Evolutionary conservation across 2,888 invertebrate species (phyloP), one percentile per base, ranked within the genome.

Genomic region (Drosophila anomalata): DNA sequence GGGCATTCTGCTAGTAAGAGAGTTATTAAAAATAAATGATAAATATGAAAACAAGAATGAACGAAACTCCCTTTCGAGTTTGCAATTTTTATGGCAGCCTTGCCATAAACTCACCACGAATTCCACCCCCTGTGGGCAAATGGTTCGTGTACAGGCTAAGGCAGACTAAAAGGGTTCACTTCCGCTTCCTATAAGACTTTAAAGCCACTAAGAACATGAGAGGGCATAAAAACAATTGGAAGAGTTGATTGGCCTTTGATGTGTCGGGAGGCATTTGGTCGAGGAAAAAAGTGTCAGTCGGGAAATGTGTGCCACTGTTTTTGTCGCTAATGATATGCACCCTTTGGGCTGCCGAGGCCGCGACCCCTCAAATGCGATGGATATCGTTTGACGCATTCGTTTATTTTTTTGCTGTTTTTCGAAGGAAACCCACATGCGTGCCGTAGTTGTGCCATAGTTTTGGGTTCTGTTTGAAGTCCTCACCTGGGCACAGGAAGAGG

Each of bases 281-380:
- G 41, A 12, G 48, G 69, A 74, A 76, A 73, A 77, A 74, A 76
- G 74, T 82, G 81, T 81, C 82, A 78, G 73, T 81, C 68, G 87
- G 80, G 76, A 86, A 84, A 88, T 84, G 80, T 84, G 82, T 83
- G 79, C 67, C 82, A 82, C 63, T 62, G 86, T 72, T 79, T 72
- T 63, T 62, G 58, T 72, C 75, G 69, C 77, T 90, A 90, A 90
- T 90, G 88, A 90, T 87, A 90, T 90, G 90, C 90, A 90, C 90
- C 90, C 90, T 79, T 60, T 60, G 72, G 61, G 53, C 39, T 47
- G 39, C 44, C 51, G 42, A 58, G 50, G 65, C 50, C 55, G 33
- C 53, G 67, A 61, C 55, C 73, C 60, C 54, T 57, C 24, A 14
- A 51, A 58, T 26, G 44, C 31, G 59, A 65, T 75, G 70, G 62